Percentiles rank a stretch among this genome's conserved stretches.
phyloP scores from a whole-genome alignment of 2,113 vertebrate genomes.

The Etheostoma spectabile region DNA sequence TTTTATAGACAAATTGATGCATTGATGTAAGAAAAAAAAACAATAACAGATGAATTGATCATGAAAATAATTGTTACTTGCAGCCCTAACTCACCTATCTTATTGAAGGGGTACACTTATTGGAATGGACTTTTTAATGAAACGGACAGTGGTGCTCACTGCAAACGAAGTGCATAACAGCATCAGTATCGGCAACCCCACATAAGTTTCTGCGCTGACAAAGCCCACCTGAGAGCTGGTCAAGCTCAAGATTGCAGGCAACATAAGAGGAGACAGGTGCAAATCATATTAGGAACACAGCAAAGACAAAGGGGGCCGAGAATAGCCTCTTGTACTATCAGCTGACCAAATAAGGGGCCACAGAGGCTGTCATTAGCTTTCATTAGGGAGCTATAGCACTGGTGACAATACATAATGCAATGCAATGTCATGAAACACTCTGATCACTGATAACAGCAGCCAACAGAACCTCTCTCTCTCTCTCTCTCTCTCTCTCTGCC shows the following conservation, averaged over 20 bases:
- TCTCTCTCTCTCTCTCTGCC: slow-evolving; percentile 26
- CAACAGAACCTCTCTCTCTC: slow-evolving; percentile 49
- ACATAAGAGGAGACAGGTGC: slow-evolving; percentile 83
- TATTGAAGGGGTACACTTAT: background rate
- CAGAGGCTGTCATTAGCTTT: slow-evolving; percentile 71
- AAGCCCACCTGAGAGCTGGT: slow-evolving; percentile 78
- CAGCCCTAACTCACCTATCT: slow-evolving; percentile 2
- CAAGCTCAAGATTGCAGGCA: slow-evolving; percentile 69
- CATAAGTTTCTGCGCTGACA: slow-evolving; percentile 46
- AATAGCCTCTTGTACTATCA: slow-evolving; percentile 68
- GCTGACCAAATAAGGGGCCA: slow-evolving; percentile 64
- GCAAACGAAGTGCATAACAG: background rate
- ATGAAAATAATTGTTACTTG: slow-evolving; percentile 33
- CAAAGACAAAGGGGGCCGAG: slow-evolving; percentile 71
- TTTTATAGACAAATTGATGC: slow-evolving; percentile 10
- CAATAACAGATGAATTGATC: slow-evolving; percentile 36
- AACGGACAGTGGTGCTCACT: background rate
- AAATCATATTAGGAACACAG: slow-evolving; percentile 81
- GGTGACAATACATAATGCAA: slow-evolving; percentile 66
- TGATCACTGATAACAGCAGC: slow-evolving; percentile 66
- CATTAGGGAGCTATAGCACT: slow-evolving; percentile 66
- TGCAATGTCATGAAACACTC: slow-evolving; percentile 61
- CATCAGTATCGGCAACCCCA: background rate
- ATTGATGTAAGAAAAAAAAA: slow-evolving; percentile 7
- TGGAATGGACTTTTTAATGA: background rate